phyloP scores from a whole-genome alignment of 1,140 invertebrate species.

The Augochlora pura region DNA sequence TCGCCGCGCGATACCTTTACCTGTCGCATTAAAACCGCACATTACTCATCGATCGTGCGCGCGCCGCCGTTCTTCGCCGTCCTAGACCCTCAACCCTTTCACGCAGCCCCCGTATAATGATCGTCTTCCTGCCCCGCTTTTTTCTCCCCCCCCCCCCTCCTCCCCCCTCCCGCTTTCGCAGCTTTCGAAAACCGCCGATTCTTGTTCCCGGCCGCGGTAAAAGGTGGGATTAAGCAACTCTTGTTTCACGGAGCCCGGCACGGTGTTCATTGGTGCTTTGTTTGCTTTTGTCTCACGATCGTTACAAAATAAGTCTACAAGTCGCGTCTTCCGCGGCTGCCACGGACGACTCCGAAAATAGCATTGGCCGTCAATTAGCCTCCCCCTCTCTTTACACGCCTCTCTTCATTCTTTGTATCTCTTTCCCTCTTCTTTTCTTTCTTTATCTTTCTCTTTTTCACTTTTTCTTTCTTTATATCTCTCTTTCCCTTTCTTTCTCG shows the following conservation, averaged over 20 bases:
- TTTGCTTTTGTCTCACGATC: no score
- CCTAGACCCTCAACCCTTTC: no score
- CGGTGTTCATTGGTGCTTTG: no score
- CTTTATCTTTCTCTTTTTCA: no score
- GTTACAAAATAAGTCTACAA: not conserved
- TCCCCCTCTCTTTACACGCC: not conserved
- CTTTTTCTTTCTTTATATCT: no score
- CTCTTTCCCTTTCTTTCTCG: no score
- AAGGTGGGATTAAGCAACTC: not conserved
- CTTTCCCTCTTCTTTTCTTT: no score
- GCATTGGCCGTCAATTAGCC: not conserved
- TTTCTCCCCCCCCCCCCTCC: no score
- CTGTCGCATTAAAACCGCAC: not conserved
- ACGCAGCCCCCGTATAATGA: not conserved
- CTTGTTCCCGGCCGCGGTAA: not conserved
- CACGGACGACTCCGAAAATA: not conserved
- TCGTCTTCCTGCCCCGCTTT: not conserved
- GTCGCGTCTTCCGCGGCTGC: not conserved
- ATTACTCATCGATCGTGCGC: not conserved
- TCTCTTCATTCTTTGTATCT: no score
- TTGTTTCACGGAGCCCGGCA: not conserved
- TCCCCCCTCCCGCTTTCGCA: no score
- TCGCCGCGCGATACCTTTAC: not conserved
- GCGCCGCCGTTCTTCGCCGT: no score
- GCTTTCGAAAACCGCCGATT: not conserved